Base-by-base conservation (phyloP, 2,888 invertebrate species). In the Ceramica pisi region DNA sequence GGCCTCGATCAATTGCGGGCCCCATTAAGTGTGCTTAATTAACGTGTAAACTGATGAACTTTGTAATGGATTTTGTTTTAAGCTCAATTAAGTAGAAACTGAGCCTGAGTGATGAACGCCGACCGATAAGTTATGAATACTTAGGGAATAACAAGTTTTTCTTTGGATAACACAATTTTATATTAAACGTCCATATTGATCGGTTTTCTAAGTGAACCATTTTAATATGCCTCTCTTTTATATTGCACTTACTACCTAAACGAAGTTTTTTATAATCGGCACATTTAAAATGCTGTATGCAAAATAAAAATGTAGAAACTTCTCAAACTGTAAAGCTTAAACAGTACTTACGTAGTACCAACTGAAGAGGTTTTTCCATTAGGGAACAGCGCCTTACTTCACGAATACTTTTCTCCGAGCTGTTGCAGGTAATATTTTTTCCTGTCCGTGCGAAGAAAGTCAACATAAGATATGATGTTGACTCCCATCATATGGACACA, bases 1-100 rank as follows among this genome's bases (percentile, higher is more conserved):
- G 90, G 82, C 91, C 92, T 90, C 91, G 91, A 92, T 86, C 91
- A 91, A 86, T 88, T 84, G 81, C 85, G 85, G 84, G 86, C 81
- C 83, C 88, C 87, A 89, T 92, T 89, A 88, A 88, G 87, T 78
- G 71, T 82, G 78, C 89, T 86, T 90, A 92, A 92, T 93, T 91
- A 91, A 83, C 85, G 86, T 83, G 79, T 85, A 86, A 80, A 78
- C 78, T 78, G 80, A 85, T 83, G 81, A 87, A 87, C 85, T 86
- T 83, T 82, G 61, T 84, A 85, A 85, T 86, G 84, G 82, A 82
- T 84, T 86, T 83, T 82, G 83, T 85, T 84, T 81, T 79, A 84
- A 84, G 80, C 80, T 77, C 79, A 78, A 82, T 80, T 81, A 75
- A 75, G 66, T 77, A 71, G 67, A 55, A 78, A 79, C 65, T 67